These are phyloP conservation scores for Ptiloglossa arizonensis DNA, from an alignment of 1,140 invertebrate species.

Conservation along the genomic window DNA sequence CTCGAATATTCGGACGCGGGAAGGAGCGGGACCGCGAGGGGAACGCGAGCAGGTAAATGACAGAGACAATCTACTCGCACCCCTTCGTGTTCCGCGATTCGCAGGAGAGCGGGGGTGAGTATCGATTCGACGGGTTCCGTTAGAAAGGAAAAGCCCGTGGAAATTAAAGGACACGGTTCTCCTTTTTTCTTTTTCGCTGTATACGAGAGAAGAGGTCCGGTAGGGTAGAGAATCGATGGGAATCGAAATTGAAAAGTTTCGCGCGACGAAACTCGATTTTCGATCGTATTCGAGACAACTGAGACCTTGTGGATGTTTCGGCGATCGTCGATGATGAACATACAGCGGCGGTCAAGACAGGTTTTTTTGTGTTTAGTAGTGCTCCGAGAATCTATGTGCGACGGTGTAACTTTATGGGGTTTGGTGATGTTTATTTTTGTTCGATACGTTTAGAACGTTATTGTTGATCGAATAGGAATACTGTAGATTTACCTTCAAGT, in stretches of 20 bases:
- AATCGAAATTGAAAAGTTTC: conserved; percentile 12
- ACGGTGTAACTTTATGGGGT: too few species aligned
- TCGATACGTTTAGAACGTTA: too few species aligned
- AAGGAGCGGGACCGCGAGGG: conserved; percentile 15
- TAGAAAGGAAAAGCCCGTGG: conserved; percentile 34
- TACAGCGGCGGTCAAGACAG: too few species aligned
- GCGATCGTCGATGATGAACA: not conserved
- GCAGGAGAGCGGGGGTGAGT: not conserved
- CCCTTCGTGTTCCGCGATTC: conserved; percentile 25
- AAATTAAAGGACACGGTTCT: conserved; percentile 20
- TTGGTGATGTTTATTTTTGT: too few species aligned
- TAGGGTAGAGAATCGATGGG: not conserved
- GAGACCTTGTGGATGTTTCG: not conserved
- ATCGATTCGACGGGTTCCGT: conserved; percentile 49
- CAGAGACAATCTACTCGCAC: conserved; percentile 57
- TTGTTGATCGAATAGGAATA: too few species aligned
- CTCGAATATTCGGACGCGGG: conserved; percentile 64
- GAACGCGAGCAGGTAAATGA: conserved; percentile 55
- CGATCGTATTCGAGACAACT: too few species aligned
- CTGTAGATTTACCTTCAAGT: too few species aligned
- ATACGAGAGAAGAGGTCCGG: too few species aligned
- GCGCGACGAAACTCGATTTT: too few species aligned
- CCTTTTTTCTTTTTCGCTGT: not conserved
- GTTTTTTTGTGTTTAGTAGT: too few species aligned
- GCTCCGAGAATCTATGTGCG: too few species aligned